Evolutionary conservation across 2,113 vertebrate genomes (phyloP).

Genomic region (Perccottus glenii): DNA sequence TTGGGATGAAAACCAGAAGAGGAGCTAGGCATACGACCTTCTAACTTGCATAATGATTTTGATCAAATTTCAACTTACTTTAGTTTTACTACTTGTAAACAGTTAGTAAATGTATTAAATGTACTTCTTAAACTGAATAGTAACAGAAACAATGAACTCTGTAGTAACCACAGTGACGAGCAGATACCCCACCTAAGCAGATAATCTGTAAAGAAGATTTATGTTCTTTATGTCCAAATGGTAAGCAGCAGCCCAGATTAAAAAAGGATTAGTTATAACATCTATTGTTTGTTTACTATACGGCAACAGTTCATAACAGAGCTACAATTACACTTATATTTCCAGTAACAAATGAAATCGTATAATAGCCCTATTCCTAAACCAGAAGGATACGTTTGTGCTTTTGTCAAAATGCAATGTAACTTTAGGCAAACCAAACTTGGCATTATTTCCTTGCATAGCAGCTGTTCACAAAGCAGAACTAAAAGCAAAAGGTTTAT

Average conservation of each 20-base stretch:
- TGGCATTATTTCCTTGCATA: constrained; percentile 2
- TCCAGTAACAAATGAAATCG: constrained; percentile 9
- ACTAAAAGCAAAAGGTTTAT: constrained; percentile 14
- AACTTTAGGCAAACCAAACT: constrained; percentile 6
- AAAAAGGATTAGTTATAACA: constrained; percentile 61
- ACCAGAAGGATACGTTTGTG: background rate
- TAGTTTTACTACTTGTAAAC: background rate
- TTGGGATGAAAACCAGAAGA: background rate
- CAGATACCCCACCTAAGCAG: constrained; percentile 42
- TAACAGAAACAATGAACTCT: constrained; percentile 24
- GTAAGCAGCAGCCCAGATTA: constrained; percentile 56
- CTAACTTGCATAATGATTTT: background rate
- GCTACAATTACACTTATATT: constrained; percentile 12
- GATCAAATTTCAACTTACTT: background rate
- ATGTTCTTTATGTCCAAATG: constrained; percentile 53
- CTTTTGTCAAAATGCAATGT: constrained; percentile 1
- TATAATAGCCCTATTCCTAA: constrained; percentile 7
- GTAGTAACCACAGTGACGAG: constrained; percentile 26
- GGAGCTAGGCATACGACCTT: background rate
- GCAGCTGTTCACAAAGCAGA: constrained; percentile 3
- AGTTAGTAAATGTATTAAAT: constrained; percentile 5
- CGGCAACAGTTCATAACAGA: constrained; percentile 22
- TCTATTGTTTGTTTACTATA: constrained; percentile 47
- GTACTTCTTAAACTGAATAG: constrained; percentile 22
- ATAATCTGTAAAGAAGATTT: constrained; percentile 73